These are phyloP conservation scores for Anoplophora glabripennis DNA, from an alignment of 1,140 invertebrate species.

Conservation along the genomic window DNA sequence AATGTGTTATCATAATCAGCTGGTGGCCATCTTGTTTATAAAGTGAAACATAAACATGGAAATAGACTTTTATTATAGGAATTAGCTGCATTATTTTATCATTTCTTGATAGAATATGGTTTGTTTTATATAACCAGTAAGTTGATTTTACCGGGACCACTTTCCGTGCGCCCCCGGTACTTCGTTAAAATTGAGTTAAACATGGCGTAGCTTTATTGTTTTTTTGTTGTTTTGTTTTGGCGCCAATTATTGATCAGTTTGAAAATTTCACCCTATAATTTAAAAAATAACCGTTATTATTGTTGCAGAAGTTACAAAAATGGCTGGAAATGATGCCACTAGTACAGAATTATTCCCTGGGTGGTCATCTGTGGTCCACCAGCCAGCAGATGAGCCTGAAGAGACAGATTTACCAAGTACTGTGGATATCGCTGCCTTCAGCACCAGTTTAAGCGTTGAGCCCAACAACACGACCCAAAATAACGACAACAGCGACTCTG, in stretches of 20 bases:
- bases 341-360: conserved; percentile 48
- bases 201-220: conserved; percentile 29
- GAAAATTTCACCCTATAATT: conserved; percentile 1
- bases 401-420: conserved; percentile 60
- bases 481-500: conserved; percentile 37
- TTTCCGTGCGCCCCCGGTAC: not conserved
- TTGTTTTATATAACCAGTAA: conserved; percentile 21
- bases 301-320: conserved; percentile 26
- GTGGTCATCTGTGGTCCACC: conserved; percentile 61
- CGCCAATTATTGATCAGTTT: conserved; percentile 29
- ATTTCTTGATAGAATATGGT: conserved; percentile 21
- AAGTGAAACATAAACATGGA: conserved; percentile 43
- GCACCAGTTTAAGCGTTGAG: conserved; percentile 42
- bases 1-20: conserved; percentile 39
- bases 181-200: conserved; percentile 19
- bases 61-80: conserved; percentile 37
- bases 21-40: conserved; percentile 45
- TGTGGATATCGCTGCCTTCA: conserved; percentile 61
- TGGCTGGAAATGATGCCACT: conserved; percentile 46
- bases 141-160: conserved; percentile 3
- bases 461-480: conserved; percentile 32
- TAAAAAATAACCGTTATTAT: conserved; percentile 9
- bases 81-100: conserved; percentile 22
- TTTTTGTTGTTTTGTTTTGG: conserved; percentile 32
- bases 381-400: conserved; percentile 61